Percentiles rank a stretch among this genome's conserved stretches.
Evolutionary conservation across 2,888 invertebrate species (phyloP).

Genomic region (Nemotelus pantherinus): DNA sequence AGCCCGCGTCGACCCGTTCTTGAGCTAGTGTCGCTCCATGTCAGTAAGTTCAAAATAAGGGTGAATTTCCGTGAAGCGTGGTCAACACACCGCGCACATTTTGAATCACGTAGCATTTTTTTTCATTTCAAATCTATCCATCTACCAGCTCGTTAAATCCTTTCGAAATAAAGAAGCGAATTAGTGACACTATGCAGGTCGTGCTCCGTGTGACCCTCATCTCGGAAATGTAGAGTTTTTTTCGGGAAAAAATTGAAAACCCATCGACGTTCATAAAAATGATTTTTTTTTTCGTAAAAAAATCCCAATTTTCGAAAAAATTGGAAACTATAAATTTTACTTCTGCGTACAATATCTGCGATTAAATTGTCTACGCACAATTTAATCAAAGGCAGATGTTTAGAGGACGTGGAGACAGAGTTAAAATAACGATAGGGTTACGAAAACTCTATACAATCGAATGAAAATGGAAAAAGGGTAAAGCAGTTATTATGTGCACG

Average conservation of each 20-base stretch:
- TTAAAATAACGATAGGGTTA: slow-evolving; percentile 28
- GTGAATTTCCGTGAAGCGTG: slow-evolving; percentile 9
- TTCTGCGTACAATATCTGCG: slow-evolving; percentile 12
- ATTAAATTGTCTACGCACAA: slow-evolving; percentile 41
- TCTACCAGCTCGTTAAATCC: slow-evolving; percentile 25
- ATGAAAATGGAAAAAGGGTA: slow-evolving; percentile 20
- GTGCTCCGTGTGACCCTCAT: slow-evolving; percentile 18
- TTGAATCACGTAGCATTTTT: neutral
- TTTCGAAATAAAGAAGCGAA: slow-evolving; percentile 2
- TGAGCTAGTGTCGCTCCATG: neutral
- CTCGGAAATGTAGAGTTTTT: neutral
- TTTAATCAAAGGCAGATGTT: slow-evolving; percentile 44
- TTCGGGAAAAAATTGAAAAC: neutral
- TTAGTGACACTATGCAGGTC: neutral
- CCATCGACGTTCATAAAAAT: neutral
- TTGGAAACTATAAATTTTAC: slow-evolving; percentile 31
- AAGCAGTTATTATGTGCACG: slow-evolving; percentile 15
- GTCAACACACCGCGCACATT: neutral
- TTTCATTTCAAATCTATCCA: too few species aligned
- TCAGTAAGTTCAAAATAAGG: slow-evolving; percentile 6
- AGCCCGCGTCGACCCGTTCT: neutral
- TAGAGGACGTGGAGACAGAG: neutral
- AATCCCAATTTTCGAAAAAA: slow-evolving; percentile 21
- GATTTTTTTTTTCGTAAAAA: slow-evolving; percentile 19
- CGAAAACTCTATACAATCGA: neutral